Conservation (phyloP, 2,113 vertebrate genomes). For the Crotalus viridis region DNA sequence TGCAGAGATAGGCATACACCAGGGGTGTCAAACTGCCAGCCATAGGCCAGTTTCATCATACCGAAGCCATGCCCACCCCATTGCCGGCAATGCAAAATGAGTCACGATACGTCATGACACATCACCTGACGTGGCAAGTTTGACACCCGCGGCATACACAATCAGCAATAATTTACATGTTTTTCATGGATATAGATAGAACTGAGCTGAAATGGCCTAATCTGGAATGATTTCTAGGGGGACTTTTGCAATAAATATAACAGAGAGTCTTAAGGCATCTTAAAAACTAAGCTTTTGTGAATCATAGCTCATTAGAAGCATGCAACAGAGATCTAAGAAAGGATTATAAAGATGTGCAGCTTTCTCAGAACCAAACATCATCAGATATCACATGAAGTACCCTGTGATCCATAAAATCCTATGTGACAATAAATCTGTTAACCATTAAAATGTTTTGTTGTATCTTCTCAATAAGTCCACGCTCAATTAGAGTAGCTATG, state of each 20-base stretch:
- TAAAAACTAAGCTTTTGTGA: neutral
- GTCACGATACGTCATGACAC: too few relatives aligned
- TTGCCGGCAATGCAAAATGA: too few relatives aligned
- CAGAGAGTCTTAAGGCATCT: neutral
- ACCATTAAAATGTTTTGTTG: neutral
- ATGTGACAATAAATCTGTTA: neutral
- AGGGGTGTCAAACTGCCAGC: too few relatives aligned
- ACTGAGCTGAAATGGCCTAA: neutral
- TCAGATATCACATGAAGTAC: neutral
- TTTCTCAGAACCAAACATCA: neutral
- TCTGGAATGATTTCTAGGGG: neutral
- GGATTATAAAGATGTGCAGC: neutral
- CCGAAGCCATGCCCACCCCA: too few relatives aligned
- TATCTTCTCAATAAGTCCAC: neutral
- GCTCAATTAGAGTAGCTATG: neutral
- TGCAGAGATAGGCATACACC: neutral
- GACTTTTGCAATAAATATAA: neutral
- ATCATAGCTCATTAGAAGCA: neutral
- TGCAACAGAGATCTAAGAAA: neutral
- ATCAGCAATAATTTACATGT: slow-evolving; percentile 47
- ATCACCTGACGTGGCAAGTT: too few relatives aligned
- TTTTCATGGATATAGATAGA: neutral
- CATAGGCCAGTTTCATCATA: too few relatives aligned
- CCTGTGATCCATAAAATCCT: neutral
- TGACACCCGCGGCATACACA: neutral